Evolutionary conservation across 2,797 vertebrate species (phyloP), one percentile per base, ranked within the genome.

Genomic region (Lophius americanus): DNA sequence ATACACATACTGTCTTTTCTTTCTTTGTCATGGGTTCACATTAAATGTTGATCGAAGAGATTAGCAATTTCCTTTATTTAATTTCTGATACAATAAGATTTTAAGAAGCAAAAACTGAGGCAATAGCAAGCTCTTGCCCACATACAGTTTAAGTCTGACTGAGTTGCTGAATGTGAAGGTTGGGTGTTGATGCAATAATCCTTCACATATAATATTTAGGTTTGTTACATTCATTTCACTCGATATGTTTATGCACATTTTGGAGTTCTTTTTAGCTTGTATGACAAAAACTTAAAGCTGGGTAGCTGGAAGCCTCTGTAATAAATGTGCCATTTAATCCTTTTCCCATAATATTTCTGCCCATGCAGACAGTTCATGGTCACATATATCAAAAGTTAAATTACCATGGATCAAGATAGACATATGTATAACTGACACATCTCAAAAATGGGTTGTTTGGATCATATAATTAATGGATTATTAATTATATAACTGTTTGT

Each of bases 101-200:
- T 52, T 35, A 4, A 12, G 23, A 51, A 50, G 35, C 51, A 61
- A 42, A 53, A n/a, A 12, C 9, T 9, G 0, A 54, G 4, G 41
- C 12, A 39, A 32, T 0, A 23, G 9, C 9, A 64, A 73, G 55
- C 36, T 36, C 23, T 12, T 64, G 52, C 37, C 41, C 38, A 33
- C 36, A 50, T 13, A 44, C 9, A 53, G 8, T 38, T 7, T 60
- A 58, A 58, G 32, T 36, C 10, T 39, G 23, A 23, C 23, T 23
- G 23, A 23, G 23, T 12, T 58, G 56, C 64, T 49, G 33, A 70
- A 51, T 58, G 51, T 0, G 3, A 64, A 42, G 9, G 53, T 14
- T 41, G 51, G 33, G 23, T 62, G 42, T 60, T 71, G 48, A 70
- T 61, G 37, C 58, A 64, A 47, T 66, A 70, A 73, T 73, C 54